phyloP scores from a whole-genome alignment of 2,113 vertebrate species.

The Poeciliopsis turrubarensis region DNA sequence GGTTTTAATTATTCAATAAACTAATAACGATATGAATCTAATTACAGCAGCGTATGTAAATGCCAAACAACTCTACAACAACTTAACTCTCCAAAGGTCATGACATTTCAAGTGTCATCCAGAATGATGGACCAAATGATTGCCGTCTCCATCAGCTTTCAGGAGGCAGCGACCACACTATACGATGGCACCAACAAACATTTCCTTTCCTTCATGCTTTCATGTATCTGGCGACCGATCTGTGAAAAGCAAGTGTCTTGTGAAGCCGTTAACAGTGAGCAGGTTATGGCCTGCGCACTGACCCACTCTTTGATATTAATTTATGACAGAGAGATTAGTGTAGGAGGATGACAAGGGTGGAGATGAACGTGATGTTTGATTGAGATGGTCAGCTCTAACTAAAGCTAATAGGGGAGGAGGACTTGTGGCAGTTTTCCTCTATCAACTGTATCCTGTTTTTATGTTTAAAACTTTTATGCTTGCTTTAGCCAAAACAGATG shows the following conservation, averaged over 20 bases:
- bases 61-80: conserved; percentile 41
- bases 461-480: background rate
- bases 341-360: conserved; percentile 59
- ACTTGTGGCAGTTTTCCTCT: background rate
- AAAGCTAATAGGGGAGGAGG: conserved; percentile 6
- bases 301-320: conserved; percentile 11
- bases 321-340: conserved; percentile 30
- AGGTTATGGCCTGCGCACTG: background rate
- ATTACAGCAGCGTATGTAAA: conserved; percentile 38
- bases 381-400: conserved; percentile 28
- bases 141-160: conserved; percentile 17
- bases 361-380: conserved; percentile 35
- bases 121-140: conserved; percentile 5
- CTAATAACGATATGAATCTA: conserved; percentile 13
- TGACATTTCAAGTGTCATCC: conserved; percentile 59
- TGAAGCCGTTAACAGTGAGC: background rate
- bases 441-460: background rate
- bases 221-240: background rate
- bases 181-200: background rate
- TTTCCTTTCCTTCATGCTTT: background rate
- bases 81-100: conserved; percentile 57
- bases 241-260: background rate
- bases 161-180: conserved; percentile 7
- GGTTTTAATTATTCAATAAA: conserved; percentile 25
- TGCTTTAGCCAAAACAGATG: background rate